These are phyloP conservation scores for Cephus spinipes DNA, from an alignment of 2,888 invertebrate species.

Conservation along the genomic window DNA sequence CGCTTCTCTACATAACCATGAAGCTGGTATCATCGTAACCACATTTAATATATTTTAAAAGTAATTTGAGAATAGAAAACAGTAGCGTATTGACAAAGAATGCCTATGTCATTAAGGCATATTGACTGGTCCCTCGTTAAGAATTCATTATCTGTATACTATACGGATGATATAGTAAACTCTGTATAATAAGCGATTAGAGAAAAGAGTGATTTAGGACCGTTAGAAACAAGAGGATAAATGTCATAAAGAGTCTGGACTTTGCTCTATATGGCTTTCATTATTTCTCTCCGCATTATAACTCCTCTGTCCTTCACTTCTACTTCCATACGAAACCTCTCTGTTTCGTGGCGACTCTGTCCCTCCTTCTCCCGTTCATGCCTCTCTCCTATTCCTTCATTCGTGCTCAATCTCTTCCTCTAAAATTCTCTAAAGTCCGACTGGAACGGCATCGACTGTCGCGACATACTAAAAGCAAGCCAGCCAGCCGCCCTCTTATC, in stretches of 20 bases:
- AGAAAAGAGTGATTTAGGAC: constrained; percentile 9
- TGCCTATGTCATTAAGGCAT: not conserved
- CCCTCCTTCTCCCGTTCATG: constrained; percentile 1
- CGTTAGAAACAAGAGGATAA: constrained; percentile 8
- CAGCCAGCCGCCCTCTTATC: constrained; percentile 48
- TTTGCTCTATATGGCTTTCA: not conserved
- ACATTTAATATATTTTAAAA: not conserved
- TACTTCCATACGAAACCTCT: not conserved
- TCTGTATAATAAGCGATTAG: constrained; percentile 8
- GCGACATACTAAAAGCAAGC: constrained; percentile 38
- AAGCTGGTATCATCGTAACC: too few species aligned
- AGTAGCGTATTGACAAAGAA: not conserved
- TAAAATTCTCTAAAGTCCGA: not conserved
- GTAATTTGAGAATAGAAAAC: not conserved
- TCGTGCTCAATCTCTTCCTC: not conserved
- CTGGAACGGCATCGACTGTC: constrained; percentile 24
- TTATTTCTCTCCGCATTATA: not conserved
- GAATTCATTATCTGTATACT: not conserved
- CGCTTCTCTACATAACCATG: too few species aligned
- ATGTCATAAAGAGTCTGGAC: constrained; percentile 1
- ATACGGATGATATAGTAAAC: not conserved
- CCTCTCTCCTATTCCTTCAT: not conserved
- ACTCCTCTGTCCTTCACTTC: not conserved
- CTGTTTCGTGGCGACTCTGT: not conserved
- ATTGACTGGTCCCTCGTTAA: not conserved